Evolutionary conservation across 2,113 vertebrate genomes (phyloP).

Genomic region (Pogona vitticeps): DNA sequence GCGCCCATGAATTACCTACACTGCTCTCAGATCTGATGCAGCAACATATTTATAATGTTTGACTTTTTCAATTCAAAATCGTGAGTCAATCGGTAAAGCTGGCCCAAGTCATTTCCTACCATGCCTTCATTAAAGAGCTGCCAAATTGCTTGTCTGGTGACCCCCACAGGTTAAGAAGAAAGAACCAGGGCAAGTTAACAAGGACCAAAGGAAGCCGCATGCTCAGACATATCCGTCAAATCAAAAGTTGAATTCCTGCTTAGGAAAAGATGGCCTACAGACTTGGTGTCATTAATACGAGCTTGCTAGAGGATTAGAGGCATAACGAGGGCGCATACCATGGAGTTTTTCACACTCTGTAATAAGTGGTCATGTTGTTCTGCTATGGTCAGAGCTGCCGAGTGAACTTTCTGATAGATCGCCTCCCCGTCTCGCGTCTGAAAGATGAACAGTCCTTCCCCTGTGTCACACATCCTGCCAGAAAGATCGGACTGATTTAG

Average conservation of each 20-base stretch:
- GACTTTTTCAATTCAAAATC: neutral
- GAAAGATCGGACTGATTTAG: slow-evolving; percentile 26
- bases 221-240: neutral
- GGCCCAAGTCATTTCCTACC: slow-evolving; percentile 14
- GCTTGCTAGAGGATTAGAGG: fast-evolving
- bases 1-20: neutral
- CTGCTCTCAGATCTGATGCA: neutral
- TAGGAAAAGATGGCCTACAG: neutral
- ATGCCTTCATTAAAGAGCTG: neutral
- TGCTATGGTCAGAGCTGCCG: slow-evolving; percentile 80
- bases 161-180: neutral
- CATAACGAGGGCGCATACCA: slow-evolving; percentile 65
- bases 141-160: neutral
- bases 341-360: slow-evolving; percentile 75
- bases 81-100: neutral
- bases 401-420: slow-evolving; percentile 86
- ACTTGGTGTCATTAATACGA: fast-evolving
- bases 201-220: neutral
- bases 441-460: slow-evolving; percentile 87
- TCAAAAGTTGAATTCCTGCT: neutral
- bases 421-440: slow-evolving; percentile 85
- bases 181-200: neutral
- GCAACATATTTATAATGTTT: neutral
- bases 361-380: slow-evolving; percentile 79
- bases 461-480: slow-evolving; percentile 87